phyloP scores from a whole-genome alignment of 2,797 vertebrate species.

The Phoebastria nigripes region DNA sequence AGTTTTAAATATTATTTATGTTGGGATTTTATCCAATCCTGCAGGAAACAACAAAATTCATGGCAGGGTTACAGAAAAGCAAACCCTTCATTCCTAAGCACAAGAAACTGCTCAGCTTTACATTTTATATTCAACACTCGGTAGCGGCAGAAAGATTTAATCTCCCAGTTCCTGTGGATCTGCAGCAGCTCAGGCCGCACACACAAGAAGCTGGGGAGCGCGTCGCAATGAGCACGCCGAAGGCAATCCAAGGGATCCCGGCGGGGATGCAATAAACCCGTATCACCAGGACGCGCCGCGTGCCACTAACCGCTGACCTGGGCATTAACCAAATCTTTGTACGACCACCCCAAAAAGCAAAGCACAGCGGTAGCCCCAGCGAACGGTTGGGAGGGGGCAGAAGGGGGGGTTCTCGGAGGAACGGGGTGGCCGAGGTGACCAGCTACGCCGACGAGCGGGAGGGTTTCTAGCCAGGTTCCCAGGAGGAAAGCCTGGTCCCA shows the following conservation, averaged over 20 bases:
- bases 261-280: background rate
- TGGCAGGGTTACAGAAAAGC: background rate
- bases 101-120: background rate
- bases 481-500: background rate
- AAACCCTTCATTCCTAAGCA: background rate
- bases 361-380: background rate
- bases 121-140: background rate
- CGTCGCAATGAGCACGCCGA: accelerated
- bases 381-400: background rate
- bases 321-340: background rate
- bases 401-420: background rate
- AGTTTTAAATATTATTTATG: background rate
- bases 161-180: background rate
- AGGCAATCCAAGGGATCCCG: background rate
- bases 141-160: background rate
- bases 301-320: background rate
- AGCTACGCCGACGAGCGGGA: too few species aligned
- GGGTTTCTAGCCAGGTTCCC: background rate
- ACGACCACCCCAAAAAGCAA: too few species aligned
- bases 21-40: background rate
- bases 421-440: background rate
- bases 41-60: background rate
- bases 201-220: background rate
- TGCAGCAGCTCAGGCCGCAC: background rate
- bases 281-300: background rate